Evolutionary conservation across 2,888 invertebrate genomes (phyloP).

Genomic region (Plebejus argus): DNA sequence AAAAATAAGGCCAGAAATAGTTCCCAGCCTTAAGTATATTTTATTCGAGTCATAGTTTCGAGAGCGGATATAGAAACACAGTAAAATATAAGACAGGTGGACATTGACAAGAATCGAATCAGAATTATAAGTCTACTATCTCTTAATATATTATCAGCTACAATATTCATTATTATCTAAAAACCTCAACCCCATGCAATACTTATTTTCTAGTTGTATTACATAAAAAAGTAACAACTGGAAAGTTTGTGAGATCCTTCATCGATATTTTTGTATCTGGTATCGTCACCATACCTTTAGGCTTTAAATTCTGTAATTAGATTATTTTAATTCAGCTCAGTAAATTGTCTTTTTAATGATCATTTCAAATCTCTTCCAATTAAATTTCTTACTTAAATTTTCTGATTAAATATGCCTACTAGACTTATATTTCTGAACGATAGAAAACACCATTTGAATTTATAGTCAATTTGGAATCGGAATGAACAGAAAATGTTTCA

Average conservation of each 20-base stretch:
- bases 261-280: neutral
- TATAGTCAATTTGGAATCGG: neutral
- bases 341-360: neutral
- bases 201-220: neutral
- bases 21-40: neutral
- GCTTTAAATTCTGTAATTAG: neutral
- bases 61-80: constrained; percentile 23
- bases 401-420: neutral
- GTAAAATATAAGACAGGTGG: constrained; percentile 5
- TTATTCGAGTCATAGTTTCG: neutral
- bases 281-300: neutral
- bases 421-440: constrained; percentile 21
- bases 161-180: neutral
- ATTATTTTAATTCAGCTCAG: neutral
- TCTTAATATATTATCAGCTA: neutral
- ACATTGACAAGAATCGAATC: constrained; percentile 9
- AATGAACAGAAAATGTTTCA: constrained; percentile 19
- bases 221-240: neutral
- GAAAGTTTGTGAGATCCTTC: neutral
- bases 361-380: neutral
- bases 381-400: neutral
- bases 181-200: neutral
- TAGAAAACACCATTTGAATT: constrained; percentile 2
- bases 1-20: too few species aligned
- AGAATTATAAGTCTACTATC: constrained; percentile 17